Conservation (phyloP, 2,797 vertebrate species). For the Ceryle rudis region DNA sequence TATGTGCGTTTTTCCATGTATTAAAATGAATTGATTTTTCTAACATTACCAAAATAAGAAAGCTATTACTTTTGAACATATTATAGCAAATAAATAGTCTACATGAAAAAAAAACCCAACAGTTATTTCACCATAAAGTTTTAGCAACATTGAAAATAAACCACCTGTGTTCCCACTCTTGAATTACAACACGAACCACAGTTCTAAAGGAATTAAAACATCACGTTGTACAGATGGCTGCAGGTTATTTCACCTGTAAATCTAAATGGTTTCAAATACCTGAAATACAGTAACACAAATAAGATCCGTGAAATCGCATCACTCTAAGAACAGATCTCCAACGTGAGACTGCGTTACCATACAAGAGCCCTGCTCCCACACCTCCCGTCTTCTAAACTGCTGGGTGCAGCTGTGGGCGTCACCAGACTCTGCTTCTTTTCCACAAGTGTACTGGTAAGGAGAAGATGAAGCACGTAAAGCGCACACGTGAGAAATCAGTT, state of each 20-base stretch:
- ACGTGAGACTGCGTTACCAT: accelerated
- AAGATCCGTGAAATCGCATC: accelerated
- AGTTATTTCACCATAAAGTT: not conserved
- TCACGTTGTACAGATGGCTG: too few relatives aligned
- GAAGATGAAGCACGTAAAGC: not conserved
- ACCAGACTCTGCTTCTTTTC: not conserved
- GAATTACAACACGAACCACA: accelerated
- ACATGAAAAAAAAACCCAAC: not conserved
- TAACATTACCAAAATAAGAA: not conserved
- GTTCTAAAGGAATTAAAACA: not conserved
- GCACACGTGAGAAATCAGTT: accelerated
- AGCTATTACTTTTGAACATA: not conserved
- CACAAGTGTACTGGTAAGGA: not conserved
- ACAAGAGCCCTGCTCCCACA: not conserved
- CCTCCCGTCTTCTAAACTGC: not conserved
- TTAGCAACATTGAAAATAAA: not conserved
- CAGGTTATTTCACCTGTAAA: not conserved
- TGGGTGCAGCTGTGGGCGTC: not conserved
- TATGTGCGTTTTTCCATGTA: not conserved
- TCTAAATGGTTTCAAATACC: not conserved
- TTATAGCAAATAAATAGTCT: not conserved
- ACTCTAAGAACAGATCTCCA: accelerated
- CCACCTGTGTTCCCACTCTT: accelerated
- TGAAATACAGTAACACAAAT: not conserved
- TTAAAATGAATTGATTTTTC: not conserved